A percentile compares a stretch with the other conserved stretches of the same genome.
These are phyloP conservation scores for Hirudo medicinalis DNA, from an alignment of 1,140 invertebrate species.

Conservation along the genomic window DNA sequence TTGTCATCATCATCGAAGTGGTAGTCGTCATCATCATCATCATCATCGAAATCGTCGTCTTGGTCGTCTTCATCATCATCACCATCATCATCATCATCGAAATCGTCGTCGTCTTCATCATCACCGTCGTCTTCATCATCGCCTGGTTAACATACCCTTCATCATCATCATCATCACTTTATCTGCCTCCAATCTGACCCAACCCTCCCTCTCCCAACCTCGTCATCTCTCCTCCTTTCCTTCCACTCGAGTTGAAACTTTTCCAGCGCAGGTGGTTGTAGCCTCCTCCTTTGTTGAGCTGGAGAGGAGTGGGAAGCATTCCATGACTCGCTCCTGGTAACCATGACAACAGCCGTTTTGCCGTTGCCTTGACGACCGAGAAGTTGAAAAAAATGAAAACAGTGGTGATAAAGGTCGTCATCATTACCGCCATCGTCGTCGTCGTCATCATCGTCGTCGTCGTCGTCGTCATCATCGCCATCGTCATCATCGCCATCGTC, in stretches of 20 bases:
- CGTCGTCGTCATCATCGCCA: neutral
- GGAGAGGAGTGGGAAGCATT: too few relatives aligned
- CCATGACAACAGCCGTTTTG: too few relatives aligned
- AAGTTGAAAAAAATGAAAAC: too few relatives aligned
- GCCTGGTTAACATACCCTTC: neutral
- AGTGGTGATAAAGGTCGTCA: neutral
- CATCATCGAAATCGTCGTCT: neutral
- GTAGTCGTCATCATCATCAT: neutral
- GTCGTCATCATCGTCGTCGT: neutral
- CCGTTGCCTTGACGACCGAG: too few relatives aligned
- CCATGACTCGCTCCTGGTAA: too few relatives aligned
- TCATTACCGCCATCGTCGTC: neutral
- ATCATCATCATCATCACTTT: slow-evolving; percentile 4
- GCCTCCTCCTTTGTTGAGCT: too few relatives aligned
- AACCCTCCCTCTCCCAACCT: too few relatives aligned
- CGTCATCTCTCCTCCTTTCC: too few relatives aligned
- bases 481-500: neutral
- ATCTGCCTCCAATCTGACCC: too few relatives aligned
- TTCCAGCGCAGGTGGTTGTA: too few relatives aligned
- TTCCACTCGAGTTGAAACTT: too few relatives aligned
- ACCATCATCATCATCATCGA: neutral
- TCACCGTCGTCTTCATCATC: neutral
- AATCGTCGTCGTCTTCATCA: slow-evolving; percentile 1
- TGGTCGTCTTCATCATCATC: neutral
- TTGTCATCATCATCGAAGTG: neutral